A percentile compares a stretch with the other conserved stretches of the same genome.
These are phyloP conservation scores for Cyprinus carpio DNA, from an alignment of 2,113 vertebrate genomes.

Conservation along the genomic window DNA sequence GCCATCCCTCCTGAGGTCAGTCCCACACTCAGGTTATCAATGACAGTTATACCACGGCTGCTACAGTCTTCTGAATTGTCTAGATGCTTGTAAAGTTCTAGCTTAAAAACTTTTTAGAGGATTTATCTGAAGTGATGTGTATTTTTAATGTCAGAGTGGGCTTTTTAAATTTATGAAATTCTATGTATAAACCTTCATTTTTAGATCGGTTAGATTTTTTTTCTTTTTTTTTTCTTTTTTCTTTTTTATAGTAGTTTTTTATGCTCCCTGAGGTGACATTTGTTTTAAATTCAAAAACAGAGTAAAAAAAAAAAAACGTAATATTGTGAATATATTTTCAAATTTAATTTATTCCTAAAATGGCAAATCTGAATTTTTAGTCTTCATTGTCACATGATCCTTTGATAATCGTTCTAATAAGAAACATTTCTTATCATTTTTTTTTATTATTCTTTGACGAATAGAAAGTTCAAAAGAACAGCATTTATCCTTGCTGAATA, in stretches of 20 bases:
- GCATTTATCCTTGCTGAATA: no score
- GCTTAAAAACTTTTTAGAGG: not conserved
- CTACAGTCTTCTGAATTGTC: not conserved
- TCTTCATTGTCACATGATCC: not conserved
- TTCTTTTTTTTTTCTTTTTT: no score
- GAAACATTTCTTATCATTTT: not conserved
- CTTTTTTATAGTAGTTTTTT: not conserved
- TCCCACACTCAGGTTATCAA: not conserved
- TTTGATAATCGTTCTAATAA: not conserved
- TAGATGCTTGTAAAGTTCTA: not conserved
- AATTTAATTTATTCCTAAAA: no score
- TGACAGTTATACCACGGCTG: not conserved
- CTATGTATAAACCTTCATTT: not conserved
- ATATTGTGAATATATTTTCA: no score
- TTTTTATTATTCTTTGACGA: not conserved
- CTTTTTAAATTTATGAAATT: not conserved
- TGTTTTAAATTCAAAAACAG: no score
- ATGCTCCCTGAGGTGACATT: not conserved
- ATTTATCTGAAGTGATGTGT: not conserved
- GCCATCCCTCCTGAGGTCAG: constrained; percentile 84
- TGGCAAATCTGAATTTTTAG: not conserved
- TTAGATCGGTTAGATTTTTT: not conserved
- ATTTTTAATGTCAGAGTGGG: not conserved
- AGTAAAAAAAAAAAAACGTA: no score
- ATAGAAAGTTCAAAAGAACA: no score